Percentiles rank a stretch among this genome's conserved stretches.
Evolutionary conservation across 2,888 invertebrate species (phyloP).

Genomic region (Dasypogon diadema): DNA sequence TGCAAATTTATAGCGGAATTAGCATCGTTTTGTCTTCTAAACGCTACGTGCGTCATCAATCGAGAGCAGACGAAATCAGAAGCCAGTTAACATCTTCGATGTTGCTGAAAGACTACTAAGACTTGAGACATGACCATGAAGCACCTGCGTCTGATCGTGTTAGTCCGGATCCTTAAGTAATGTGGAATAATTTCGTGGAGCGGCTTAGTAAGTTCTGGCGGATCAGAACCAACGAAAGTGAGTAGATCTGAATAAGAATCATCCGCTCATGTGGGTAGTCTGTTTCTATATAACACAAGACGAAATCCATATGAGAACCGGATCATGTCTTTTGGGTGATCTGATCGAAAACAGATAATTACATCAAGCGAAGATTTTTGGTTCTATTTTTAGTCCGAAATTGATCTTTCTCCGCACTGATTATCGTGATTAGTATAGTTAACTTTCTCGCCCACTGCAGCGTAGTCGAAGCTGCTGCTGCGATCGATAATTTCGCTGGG

Average conservation of each 20-base stretch:
- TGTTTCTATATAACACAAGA: neutral
- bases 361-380: slow-evolving; percentile 14
- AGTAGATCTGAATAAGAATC: slow-evolving; percentile 20
- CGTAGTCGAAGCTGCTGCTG: neutral
- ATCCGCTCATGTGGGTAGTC: neutral
- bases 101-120: neutral
- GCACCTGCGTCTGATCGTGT: neutral
- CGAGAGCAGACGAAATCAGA: neutral
- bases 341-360: slow-evolving; percentile 27
- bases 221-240: slow-evolving; percentile 49
- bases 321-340: neutral
- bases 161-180: slow-evolving; percentile 16
- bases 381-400: slow-evolving; percentile 7
- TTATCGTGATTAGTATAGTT: no score
- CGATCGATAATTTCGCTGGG: slow-evolving; percentile 12
- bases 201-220: slow-evolving; percentile 51
- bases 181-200: slow-evolving; percentile 55
- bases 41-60: slow-evolving; percentile 1
- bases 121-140: slow-evolving; percentile 5
- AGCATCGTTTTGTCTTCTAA: slow-evolving; percentile 8
- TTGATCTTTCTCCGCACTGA: neutral
- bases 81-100: neutral
- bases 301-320: neutral
- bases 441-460: no score
- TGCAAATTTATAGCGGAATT: neutral